Conservation (phyloP, 2,113 vertebrate species). For the Hippocampus zosterae region DNA sequence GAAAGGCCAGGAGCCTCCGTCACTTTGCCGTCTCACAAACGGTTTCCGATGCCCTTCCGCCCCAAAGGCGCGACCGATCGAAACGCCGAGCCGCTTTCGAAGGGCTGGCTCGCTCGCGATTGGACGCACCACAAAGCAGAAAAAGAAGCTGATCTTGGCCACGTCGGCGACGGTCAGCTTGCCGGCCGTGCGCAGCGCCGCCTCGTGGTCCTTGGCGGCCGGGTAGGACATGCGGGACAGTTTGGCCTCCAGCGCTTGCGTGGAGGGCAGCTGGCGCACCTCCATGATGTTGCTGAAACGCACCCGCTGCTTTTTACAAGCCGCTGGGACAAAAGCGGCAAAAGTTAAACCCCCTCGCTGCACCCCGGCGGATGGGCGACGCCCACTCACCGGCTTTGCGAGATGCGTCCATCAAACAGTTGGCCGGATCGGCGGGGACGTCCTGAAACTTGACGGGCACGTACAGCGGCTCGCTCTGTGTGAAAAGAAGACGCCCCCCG, state of each 20-base stretch:
- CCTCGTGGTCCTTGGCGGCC: slow-evolving; percentile 84
- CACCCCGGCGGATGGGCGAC: background rate
- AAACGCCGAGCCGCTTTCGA: too few species aligned
- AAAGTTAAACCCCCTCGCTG: too few species aligned
- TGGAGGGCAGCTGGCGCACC: slow-evolving; percentile 90
- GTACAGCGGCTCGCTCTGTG: slow-evolving; percentile 93
- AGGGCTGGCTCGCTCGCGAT: background rate
- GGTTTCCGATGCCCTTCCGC: too few species aligned
- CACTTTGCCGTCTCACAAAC: too few species aligned
- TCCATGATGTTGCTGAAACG: slow-evolving; percentile 97
- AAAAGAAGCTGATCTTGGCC: slow-evolving; percentile 98
- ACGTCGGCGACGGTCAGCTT: slow-evolving; percentile 90
- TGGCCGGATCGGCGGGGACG: slow-evolving; percentile 75
- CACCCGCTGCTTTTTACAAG: slow-evolving; percentile 85
- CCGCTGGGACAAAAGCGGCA: slow-evolving; percentile 42
- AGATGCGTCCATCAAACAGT: slow-evolving; percentile 61
- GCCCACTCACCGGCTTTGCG: slow-evolving; percentile 81
- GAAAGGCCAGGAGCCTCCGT: too few species aligned
- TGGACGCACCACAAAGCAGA: slow-evolving; percentile 90
- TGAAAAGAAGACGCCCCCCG: background rate
- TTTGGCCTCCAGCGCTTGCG: slow-evolving; percentile 92
- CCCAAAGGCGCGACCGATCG: too few species aligned
- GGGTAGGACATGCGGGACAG: slow-evolving; percentile 92
- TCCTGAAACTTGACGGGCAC: slow-evolving; percentile 97
- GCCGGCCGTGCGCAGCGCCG: slow-evolving; percentile 82